phyloP scores from a whole-genome alignment of 2,113 vertebrate species.

The Pheucticus melanocephalus region DNA sequence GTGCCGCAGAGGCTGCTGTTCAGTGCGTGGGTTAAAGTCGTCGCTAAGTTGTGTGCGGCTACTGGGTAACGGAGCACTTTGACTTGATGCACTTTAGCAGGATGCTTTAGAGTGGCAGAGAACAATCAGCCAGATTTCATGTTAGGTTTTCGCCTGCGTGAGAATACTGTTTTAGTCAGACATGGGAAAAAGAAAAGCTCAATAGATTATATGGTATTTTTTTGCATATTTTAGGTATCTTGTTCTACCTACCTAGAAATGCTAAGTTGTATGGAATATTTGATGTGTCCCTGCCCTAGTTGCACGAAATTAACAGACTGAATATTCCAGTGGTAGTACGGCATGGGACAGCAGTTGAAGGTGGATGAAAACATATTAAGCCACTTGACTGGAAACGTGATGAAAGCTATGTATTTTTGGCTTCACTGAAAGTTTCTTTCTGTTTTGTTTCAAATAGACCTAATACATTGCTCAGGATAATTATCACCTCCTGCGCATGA shows the following conservation, averaged over 20 bases:
- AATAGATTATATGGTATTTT: rapidly evolving
- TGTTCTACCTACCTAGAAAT: rapidly evolving
- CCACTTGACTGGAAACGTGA: neutral
- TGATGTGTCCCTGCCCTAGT: rapidly evolving
- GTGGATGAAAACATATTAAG: neutral
- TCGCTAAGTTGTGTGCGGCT: neutral
- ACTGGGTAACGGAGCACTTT: neutral
- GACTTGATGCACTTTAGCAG: rapidly evolving
- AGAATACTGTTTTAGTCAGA: neutral
- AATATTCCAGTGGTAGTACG: neutral
- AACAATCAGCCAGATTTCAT: neutral
- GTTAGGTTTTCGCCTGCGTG: rapidly evolving
- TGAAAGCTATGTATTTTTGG: rapidly evolving
- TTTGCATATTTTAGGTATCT: neutral
- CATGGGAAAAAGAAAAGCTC: neutral
- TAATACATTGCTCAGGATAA: rapidly evolving
- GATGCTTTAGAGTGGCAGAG: neutral
- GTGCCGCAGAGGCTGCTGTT: rapidly evolving
- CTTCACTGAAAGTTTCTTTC: neutral
- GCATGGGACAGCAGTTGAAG: neutral
- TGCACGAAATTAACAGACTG: neutral
- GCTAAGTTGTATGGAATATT: too few relatives aligned
- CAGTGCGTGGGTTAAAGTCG: rapidly evolving
- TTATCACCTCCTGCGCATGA: rapidly evolving
- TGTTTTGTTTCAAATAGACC: neutral